A percentile compares a stretch with the other conserved stretches of the same genome.
These are phyloP conservation scores for Byasa hedistus DNA, from an alignment of 2,888 invertebrate species.

Conservation along the genomic window DNA sequence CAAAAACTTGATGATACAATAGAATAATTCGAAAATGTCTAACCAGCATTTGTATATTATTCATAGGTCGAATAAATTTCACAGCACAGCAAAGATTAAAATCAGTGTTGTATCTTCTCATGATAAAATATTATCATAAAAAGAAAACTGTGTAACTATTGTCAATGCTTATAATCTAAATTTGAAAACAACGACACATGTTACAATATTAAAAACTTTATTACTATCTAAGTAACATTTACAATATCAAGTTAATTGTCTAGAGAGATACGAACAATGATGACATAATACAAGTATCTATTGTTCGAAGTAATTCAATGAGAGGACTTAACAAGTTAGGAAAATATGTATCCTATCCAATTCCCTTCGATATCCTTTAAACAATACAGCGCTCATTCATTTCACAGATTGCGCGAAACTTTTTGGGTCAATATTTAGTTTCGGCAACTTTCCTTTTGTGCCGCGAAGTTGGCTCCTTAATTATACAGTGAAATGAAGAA, in stretches of 20 bases:
- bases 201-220: not conserved
- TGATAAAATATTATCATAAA: no score
- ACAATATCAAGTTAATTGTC: not conserved
- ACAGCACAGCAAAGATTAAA: no score
- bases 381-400: slow-evolving; percentile 24
- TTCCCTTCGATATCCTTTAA: slow-evolving; percentile 26
- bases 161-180: no score
- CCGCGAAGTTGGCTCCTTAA: slow-evolving; percentile 27
- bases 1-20: not conserved
- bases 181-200: no score
- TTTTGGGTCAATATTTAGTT: slow-evolving; percentile 33
- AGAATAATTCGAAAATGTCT: not conserved
- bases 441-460: slow-evolving; percentile 30
- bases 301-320: not conserved
- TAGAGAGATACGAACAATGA: not conserved
- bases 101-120: no score
- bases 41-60: not conserved
- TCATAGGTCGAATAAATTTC: not conserved
- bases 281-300: not conserved
- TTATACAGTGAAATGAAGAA: slow-evolving; percentile 30
- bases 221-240: not conserved
- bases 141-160: no score
- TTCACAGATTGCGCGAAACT: slow-evolving; percentile 24
- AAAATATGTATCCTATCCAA: slow-evolving; percentile 19
- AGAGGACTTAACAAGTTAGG: slow-evolving; percentile 2